A percentile compares a stretch with the other conserved stretches of the same genome.
Conservation (phyloP, 2,797 vertebrate genomes). For the Chelon auratus region DNA sequence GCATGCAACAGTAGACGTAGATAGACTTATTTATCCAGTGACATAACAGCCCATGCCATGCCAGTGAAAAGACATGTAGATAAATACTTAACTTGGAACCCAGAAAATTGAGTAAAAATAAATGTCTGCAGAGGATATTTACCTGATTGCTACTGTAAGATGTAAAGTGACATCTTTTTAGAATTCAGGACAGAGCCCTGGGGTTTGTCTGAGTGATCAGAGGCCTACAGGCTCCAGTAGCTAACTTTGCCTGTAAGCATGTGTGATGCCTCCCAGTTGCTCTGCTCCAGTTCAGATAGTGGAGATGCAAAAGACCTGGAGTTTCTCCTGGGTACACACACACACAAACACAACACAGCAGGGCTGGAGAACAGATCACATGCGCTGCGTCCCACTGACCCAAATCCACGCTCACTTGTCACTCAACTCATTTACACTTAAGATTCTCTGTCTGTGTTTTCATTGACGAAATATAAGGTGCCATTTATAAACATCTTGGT, state of each 20-base stretch:
- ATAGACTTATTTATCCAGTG: too few species aligned
- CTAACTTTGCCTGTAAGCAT: slow-evolving; percentile 6
- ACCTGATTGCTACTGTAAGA: slow-evolving; percentile 4
- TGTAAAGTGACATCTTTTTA: slow-evolving; percentile 24
- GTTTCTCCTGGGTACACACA: slow-evolving; percentile 31
- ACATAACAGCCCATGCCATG: too few species aligned
- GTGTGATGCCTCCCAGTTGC: slow-evolving; percentile 39
- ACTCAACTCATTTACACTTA: slow-evolving; percentile 2
- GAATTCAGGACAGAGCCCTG: slow-evolving; percentile 47
- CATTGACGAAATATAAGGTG: not conserved
- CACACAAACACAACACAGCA: not conserved
- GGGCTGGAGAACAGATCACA: slow-evolving; percentile 35
- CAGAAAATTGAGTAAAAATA: not conserved
- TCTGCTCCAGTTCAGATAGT: slow-evolving; percentile 64
- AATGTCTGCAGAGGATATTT: not conserved
- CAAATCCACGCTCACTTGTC: slow-evolving; percentile 36
- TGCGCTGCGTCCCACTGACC: slow-evolving; percentile 52
- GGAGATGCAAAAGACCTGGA: slow-evolving; percentile 37
- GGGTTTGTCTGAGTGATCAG: slow-evolving; percentile 29
- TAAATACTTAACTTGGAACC: not conserved
- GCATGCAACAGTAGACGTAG: too few species aligned
- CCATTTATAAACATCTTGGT: not conserved
- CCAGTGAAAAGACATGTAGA: too few species aligned
- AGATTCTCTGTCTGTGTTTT: not conserved
- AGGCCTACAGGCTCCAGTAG: not conserved